Evolutionary conservation across 2,888 invertebrate species (phyloP).

Genomic region (Caenorhabditis sp.): DNA sequence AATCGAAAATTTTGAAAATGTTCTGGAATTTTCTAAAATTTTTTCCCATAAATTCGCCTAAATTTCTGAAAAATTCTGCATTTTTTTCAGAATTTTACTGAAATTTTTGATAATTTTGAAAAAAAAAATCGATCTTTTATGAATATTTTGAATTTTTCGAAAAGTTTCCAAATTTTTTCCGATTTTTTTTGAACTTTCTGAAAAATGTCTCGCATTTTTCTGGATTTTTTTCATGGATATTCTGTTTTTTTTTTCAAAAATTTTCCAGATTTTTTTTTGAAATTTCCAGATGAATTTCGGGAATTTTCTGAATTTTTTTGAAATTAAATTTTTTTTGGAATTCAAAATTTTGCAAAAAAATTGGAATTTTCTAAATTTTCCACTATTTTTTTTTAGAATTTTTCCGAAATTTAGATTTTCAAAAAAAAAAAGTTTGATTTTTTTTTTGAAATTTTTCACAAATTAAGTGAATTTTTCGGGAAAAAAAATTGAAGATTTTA

Average conservation of each 20-base stretch:
- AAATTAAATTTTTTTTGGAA: background rate
- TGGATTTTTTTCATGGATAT: too few species aligned
- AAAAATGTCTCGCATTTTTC: too few species aligned
- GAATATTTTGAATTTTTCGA: slow-evolving; percentile 5
- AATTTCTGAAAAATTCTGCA: too few species aligned
- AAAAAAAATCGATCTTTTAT: too few species aligned
- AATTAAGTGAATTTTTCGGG: too few species aligned
- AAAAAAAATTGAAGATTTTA: too few species aligned
- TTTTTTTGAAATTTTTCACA: too few species aligned
- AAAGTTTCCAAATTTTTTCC: background rate
- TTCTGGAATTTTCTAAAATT: slow-evolving; percentile 1
- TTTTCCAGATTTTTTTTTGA: too few species aligned
- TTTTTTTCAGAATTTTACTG: background rate
- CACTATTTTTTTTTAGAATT: slow-evolving; percentile 7
- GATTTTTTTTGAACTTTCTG: background rate
- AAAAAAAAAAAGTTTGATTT: too few species aligned
- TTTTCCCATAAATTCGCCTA: slow-evolving; percentile 2
- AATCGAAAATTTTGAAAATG: background rate
- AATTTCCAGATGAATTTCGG: too few species aligned
- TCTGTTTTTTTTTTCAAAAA: too few species aligned
- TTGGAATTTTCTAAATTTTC: slow-evolving; percentile 3
- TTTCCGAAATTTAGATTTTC: too few species aligned
- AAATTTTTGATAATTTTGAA: slow-evolving; percentile 2
- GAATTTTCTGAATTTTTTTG: background rate
- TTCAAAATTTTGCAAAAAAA: slow-evolving; percentile 5